Base-by-base conservation (phyloP, 2,888 invertebrate species). In the Acronicta alni region DNA sequence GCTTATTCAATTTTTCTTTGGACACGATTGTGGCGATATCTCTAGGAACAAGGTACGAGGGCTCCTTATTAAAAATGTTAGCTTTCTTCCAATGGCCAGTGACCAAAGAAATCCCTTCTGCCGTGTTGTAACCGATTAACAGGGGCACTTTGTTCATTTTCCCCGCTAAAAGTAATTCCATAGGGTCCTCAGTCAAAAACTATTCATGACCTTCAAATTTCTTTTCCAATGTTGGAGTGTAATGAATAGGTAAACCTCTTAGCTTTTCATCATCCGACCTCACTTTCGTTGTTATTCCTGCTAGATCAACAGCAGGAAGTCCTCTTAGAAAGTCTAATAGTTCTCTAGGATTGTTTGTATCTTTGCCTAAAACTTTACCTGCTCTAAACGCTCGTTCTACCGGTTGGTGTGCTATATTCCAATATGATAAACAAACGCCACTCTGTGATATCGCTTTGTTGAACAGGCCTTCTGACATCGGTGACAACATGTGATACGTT, bases 361-460 rank as follows among this genome's bases (percentile, higher is more conserved):
- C 86, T 70, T 83, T 88, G 0, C 89, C 90, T 55, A 91, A 69
- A 17, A 76, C 39, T 66, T 86, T 87, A 1, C 82, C 89, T 0
- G 80, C 69, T 67, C 86, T 82, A 45, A 88, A 86, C 2, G 90
- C 90, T 68, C 89, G 74, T 9, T 80, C 85, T 48, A 68, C 80
- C 0, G 81, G 73, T 12, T 76, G 70, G 41, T 72, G 77, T 0
- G 76, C 84, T 6, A 73, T 64, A 1, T 86, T 72, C 87, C 90
- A 91, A 54, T 89, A 87, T 18, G 79, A 75, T n/a, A 87, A 68
- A 42, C 84, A 83, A 0, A 85, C 81, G 0, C 92, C 93, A 67
- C 92, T 92, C 73, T 92, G 89, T 9, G 84, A 82, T 63, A 93
- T 92, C 0, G 85, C 91, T 76, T 85, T 87, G 56, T 91, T 83